These are phyloP conservation scores for Anastrepha ludens DNA, from an alignment of 1,140 invertebrate genomes.

Conservation along the genomic window DNA sequence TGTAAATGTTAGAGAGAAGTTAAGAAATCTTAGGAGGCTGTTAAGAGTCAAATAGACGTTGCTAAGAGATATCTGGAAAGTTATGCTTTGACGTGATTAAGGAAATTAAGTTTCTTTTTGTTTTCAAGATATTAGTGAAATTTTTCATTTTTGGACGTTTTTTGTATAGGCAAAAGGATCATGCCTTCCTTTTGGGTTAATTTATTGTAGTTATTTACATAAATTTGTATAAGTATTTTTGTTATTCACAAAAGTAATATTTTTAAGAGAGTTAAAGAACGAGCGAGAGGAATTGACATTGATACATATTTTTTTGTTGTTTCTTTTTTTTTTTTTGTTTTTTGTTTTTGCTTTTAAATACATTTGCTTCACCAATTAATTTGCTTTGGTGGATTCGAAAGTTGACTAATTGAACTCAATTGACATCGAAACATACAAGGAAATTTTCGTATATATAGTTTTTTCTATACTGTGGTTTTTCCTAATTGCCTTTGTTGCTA, in stretches of 20 bases:
- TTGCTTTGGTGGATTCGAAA: neutral
- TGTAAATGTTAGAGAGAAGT: neutral
- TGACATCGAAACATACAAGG: slow-evolving; percentile 44
- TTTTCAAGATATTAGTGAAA: neutral
- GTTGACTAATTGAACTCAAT: slow-evolving; percentile 50
- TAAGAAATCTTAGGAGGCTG: neutral
- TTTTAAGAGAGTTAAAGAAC: neutral
- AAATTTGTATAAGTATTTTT: neutral
- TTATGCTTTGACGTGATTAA: neutral
- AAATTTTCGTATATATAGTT: neutral
- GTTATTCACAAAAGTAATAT: neutral
- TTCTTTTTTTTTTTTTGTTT: neutral
- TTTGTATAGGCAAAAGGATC: slow-evolving; percentile 24
- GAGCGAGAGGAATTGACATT: slow-evolving; percentile 14
- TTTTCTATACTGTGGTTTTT: neutral
- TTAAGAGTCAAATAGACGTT: neutral
- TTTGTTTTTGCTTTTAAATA: neutral
- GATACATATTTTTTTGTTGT: neutral
- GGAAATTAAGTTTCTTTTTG: neutral
- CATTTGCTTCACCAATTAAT: neutral
- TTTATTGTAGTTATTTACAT: slow-evolving; percentile 50
- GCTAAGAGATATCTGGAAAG: neutral
- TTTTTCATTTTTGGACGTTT: slow-evolving; percentile 26
- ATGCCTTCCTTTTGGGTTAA: neutral
- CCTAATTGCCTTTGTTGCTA: neutral